Evolutionary conservation across 2,113 vertebrate species (phyloP).

Genomic region (Poicephalus gulielmi): DNA sequence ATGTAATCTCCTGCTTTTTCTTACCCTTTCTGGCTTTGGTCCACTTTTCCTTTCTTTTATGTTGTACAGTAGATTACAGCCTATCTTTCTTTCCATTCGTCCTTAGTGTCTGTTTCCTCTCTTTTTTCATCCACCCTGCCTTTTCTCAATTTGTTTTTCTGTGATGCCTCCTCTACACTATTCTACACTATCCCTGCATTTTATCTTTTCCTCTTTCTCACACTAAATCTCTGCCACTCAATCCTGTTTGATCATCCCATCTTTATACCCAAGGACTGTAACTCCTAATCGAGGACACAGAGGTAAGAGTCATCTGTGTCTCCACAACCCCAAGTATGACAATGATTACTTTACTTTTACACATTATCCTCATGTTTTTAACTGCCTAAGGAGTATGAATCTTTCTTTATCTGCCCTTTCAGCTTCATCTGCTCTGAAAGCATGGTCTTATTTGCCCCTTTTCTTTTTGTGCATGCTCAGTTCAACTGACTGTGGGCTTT

Average conservation of each 20-base stretch:
- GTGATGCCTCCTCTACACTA: background rate
- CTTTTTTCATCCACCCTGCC: background rate
- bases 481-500: background rate
- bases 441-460: background rate
- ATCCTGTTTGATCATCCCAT: background rate
- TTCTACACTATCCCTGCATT: background rate
- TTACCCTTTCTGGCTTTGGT: background rate
- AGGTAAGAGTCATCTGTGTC: background rate
- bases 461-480: background rate
- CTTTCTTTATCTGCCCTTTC: background rate
- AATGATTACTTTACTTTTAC: background rate
- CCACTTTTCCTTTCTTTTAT: background rate
- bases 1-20: background rate
- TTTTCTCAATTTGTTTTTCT: background rate
- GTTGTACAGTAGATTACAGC: background rate
- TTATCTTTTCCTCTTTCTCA: background rate
- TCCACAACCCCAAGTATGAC: background rate
- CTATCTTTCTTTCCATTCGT: constrained; percentile 25
- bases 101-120: background rate
- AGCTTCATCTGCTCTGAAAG: background rate
- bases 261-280: background rate
- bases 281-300: background rate
- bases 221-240: background rate
- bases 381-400: background rate
- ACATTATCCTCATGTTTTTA: background rate